Evolutionary conservation across 2,797 vertebrate genomes (phyloP), one percentile per base, ranked within the genome.

Genomic region (Acrossocheilus fasciatus): DNA sequence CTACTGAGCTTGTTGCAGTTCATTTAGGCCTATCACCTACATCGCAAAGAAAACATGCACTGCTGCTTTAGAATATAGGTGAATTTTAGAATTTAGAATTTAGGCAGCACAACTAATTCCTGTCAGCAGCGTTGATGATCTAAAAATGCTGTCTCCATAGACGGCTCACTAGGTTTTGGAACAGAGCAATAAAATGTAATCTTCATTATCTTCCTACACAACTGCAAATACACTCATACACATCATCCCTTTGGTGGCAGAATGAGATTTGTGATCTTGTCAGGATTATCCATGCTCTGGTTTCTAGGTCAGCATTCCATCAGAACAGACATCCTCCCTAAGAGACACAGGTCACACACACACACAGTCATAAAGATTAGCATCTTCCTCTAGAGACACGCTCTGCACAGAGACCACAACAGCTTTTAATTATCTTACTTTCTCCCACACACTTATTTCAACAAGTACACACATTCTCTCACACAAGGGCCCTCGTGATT

Each of bases 281-380:
- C 84, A 72, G 82, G 88, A 88, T 88, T 88, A 89, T 89, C 79
- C 76, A 86, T 81, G 85, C 74, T 85, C 74, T 82, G 75, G 68
- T 88, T 88, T 90, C 87, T 89, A 87, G 90, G 90, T 90, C 89
- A 90, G 69, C 82, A 81, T 88, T 89, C 85, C 87, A 88, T 87
- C 87, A 88, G 88, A 85, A 54, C 76, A 75, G 52, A 52, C 79
- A 72, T 82, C 64, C 74, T 88, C 69, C 87, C 81, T 66, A 23
- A 82, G 85, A 83, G 77, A 84, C 75, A 75, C 81, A 87, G 87
- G 84, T 90, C 89, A 85, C 81, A 84, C 76, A 82, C 76, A 59
- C 36, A 68, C 73, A 50, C 76, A 59, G 64, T 62, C 26, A 12
- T 78, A 81, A 79, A 88, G 78, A 88, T 87, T 84, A 87, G 72